Conservation (phyloP, 2,888 invertebrate genomes). For the Keiferia lycopersicella region DNA sequence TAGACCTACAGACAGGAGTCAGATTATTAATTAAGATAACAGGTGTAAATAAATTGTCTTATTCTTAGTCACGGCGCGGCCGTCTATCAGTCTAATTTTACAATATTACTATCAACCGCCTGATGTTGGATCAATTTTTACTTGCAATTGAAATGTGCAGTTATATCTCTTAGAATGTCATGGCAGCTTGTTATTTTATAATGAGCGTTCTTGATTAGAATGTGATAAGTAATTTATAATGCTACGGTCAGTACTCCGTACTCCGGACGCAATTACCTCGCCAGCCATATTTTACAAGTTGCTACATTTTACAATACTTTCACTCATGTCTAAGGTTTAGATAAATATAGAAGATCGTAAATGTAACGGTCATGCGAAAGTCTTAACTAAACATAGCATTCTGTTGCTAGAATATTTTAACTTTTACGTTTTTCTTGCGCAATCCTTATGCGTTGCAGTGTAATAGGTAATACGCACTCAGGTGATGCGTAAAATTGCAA, state of each 20-base stretch:
- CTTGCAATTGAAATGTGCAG: background rate
- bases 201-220: constrained; percentile 12
- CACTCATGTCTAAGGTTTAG: background rate
- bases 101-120: background rate
- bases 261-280: constrained; percentile 12
- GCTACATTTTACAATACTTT: constrained; percentile 2
- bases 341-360: background rate
- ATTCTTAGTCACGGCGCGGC: background rate
- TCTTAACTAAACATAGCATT: constrained; percentile 2
- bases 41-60: background rate
- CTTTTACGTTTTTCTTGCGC: background rate
- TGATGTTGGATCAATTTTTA: background rate
- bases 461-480: background rate
- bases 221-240: constrained; percentile 13
- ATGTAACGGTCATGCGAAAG: background rate
- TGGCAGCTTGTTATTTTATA: constrained; percentile 12
- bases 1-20: background rate
- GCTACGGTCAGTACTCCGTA: background rate
- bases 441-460: constrained; percentile 4
- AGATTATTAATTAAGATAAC: constrained; percentile 8
- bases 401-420: background rate
- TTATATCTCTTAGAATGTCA: background rate
- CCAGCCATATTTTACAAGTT: constrained; percentile 5
- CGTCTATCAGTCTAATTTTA: background rate
- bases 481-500: constrained; percentile 13